Evolutionary conservation across 2,113 vertebrate genomes (phyloP), one percentile per base, ranked within the genome.

Genomic region (Amphiprion ocellaris): DNA sequence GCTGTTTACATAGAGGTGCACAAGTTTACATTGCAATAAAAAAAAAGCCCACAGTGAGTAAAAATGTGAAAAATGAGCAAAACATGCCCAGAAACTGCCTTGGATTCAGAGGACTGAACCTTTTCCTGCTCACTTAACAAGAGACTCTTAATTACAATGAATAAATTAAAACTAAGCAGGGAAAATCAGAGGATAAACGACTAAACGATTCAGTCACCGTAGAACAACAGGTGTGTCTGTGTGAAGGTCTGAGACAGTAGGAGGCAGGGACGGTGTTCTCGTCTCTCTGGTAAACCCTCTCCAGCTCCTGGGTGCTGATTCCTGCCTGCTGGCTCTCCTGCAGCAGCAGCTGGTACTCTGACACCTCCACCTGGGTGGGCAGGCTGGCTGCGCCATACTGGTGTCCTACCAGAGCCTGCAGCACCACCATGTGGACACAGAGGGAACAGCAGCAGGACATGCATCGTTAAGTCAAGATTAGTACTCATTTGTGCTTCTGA

Each of bases 391-490:
- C 10, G 46, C 95, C 95, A 68, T 95, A 96, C 69, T 93, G 83
- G 46, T 93, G 90, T 33, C 95, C 95, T 3, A 95, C 84, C 69
- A 96, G 87, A 24, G 93, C 94, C 95, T 96, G 72, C 67, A 70
- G 71, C 73, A 30, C 87, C 85, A 19, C 81, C 85, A n/a, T 69
- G 77, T 81, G 88, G 74, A 71, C 30, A 85, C 15, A 89, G 9
- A 84, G 19, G 73, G 23, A 69, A 81, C 50, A 71, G 44, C 69
- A 85, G 23, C 1, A 68, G 2, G 26, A 2, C 12, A 39, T 11
- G n/a, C 15, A 19, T 8, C 0, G 49, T 50, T 50, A 8, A 44
- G 3, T 44, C 4, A 12, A 37, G 54, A 23, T 44, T 14, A 56
- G 53, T 58, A 46, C 11, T 4, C 12, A 26, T 21, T 26, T 26